Percentiles rank a stretch among this genome's conserved stretches.
phyloP scores from a whole-genome alignment of 1,140 invertebrate species.

The Eurosta solidaginis region DNA sequence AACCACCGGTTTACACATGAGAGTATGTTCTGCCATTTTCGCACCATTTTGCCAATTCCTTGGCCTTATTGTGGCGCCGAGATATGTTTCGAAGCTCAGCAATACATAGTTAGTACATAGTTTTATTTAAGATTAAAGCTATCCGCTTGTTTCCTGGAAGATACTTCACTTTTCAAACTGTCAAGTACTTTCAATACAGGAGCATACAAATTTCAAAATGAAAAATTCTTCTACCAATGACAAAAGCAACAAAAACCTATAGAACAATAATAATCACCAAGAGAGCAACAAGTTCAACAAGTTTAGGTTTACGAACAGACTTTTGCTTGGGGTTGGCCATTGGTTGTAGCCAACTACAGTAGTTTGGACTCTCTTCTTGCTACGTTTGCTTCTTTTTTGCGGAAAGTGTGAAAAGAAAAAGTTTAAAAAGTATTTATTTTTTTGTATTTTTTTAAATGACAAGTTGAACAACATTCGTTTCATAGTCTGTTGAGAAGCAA shows the following conservation, averaged over 20 bases:
- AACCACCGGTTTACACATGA: too few species aligned
- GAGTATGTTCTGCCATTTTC: too few species aligned
- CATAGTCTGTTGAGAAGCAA: neutral
- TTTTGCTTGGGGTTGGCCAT: neutral
- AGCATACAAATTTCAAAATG: neutral
- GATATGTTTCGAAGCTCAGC: too few species aligned
- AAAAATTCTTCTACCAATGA: conserved; percentile 14
- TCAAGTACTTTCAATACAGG: neutral
- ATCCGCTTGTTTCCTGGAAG: neutral
- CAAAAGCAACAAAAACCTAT: neutral
- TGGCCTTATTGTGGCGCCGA: too few species aligned
- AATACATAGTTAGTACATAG: too few species aligned
- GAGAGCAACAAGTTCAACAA: neutral
- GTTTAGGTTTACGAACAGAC: neutral
- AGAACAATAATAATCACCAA: neutral
- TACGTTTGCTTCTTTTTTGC: neutral
- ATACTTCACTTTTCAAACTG: neutral
- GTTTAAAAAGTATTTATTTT: neutral
- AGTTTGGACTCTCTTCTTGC: neutral
- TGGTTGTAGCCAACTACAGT: neutral
- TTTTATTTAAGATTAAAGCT: too few species aligned
- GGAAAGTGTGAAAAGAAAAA: neutral
- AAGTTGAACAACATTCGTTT: conserved; percentile 11
- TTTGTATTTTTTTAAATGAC: neutral
- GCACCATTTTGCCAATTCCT: too few species aligned